phyloP scores from a whole-genome alignment of 2,797 vertebrate genomes.

The Thunnus albacares region DNA sequence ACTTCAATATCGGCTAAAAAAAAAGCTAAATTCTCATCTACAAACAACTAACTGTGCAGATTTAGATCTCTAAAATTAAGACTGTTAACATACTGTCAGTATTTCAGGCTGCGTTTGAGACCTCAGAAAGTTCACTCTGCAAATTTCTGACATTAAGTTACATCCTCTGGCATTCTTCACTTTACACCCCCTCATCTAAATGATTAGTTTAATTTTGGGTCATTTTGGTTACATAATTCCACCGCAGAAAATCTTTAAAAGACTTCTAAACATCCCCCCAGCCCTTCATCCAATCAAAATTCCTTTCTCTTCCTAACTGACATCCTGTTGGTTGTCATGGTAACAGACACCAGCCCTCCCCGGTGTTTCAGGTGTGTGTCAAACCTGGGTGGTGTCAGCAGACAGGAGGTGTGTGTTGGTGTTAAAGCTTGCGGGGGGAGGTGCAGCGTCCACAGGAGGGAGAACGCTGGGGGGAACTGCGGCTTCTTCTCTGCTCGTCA shows the following conservation, averaged over 20 bases:
- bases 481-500: constrained; percentile 88
- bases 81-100: too few species aligned
- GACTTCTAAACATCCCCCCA: background rate
- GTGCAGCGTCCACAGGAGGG: constrained; percentile 86
- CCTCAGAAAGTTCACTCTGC: too few species aligned
- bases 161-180: too few species aligned
- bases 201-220: background rate
- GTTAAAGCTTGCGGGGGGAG: constrained; percentile 84
- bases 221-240: background rate
- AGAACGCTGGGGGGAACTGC: constrained; percentile 79
- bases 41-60: too few species aligned
- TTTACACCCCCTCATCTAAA: background rate
- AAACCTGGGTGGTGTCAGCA: constrained; percentile 58
- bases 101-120: too few species aligned
- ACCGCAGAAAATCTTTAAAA: background rate
- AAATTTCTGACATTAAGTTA: background rate
- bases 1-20: too few species aligned
- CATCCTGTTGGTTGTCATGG: background rate
- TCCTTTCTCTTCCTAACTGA: background rate
- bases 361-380: constrained; percentile 10
- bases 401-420: constrained; percentile 52
- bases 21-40: too few species aligned
- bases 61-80: too few species aligned
- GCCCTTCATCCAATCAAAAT: background rate
- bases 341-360: background rate